Conservation (phyloP, 23 tunicate species). For the Halocynthia roretzi region DNA sequence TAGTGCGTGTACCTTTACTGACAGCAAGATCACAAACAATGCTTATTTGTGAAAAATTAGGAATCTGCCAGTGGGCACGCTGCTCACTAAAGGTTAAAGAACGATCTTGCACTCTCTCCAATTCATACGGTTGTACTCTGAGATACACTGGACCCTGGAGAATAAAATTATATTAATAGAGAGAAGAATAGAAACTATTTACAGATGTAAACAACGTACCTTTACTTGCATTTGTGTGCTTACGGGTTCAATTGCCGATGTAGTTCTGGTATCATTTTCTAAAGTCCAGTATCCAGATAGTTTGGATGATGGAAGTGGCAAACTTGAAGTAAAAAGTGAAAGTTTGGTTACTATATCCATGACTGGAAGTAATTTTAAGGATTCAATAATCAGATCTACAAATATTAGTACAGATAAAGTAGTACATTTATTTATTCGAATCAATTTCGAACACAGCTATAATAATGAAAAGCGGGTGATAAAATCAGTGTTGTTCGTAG, state of each 20-base stretch:
- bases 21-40: conserved; percentile 57
- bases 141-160: conserved; percentile 76
- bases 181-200: no score
- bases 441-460: no score
- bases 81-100: conserved; percentile 78
- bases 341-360: no score
- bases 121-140: conserved; percentile 56
- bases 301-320: conserved; percentile 47
- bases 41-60: conserved; percentile 74
- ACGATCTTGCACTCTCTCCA: conserved; percentile 65
- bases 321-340: conserved; percentile 18
- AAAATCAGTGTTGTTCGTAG: background rate
- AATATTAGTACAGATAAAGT: no score
- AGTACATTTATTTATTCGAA: no score
- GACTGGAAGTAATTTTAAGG: no score
- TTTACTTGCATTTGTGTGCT: no score
- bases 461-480: background rate
- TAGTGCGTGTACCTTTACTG: conserved; percentile 5
- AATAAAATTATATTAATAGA: background rate
- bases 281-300: conserved; percentile 71
- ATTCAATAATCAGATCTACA: no score
- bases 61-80: conserved; percentile 79
- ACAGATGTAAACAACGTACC: no score
- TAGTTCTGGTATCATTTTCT: conserved; percentile 10
- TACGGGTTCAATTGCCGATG: no score